Percentiles rank a stretch among this genome's conserved stretches.
These are phyloP conservation scores for Tautogolabrus adspersus DNA, from an alignment of 2,113 vertebrate genomes.

Conservation along the genomic window DNA sequence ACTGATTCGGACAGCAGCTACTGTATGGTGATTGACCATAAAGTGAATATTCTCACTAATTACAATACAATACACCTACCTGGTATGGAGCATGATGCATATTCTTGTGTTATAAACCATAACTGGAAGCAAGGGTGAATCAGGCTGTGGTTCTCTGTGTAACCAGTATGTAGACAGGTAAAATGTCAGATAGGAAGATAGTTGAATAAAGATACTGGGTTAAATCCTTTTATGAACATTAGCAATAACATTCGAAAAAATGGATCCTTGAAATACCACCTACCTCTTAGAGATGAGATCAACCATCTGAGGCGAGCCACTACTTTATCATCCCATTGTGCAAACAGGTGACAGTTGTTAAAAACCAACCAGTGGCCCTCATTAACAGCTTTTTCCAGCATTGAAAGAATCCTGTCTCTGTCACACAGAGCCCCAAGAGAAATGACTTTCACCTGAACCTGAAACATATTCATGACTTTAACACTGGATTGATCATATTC, in stretches of 20 bases:
- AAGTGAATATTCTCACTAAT: neutral
- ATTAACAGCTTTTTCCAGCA: conserved; percentile 66
- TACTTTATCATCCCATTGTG: conserved; percentile 82
- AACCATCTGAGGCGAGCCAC: conserved; percentile 71
- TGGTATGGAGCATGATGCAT: conserved; percentile 76
- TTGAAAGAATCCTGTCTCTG: conserved; percentile 49
- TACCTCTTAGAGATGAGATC: conserved; percentile 59
- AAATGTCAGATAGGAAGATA: neutral
- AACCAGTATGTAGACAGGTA: neutral
- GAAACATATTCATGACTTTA: conserved; percentile 10
- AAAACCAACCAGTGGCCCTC: conserved; percentile 89
- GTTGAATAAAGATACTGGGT: neutral
- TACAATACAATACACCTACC: conserved; percentile 70
- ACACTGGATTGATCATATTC: neutral
- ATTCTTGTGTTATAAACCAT: conserved; percentile 84
- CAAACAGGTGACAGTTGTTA: conserved; percentile 85
- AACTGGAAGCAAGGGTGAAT: conserved; percentile 82
- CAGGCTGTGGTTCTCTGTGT: conserved; percentile 20
- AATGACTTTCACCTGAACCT: conserved; percentile 72
- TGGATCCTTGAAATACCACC: neutral
- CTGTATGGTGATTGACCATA: neutral
- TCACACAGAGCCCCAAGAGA: conserved; percentile 60
- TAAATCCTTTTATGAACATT: neutral
- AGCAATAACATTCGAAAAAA: neutral
- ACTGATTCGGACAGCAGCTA: neutral